These are phyloP conservation scores for Temnothorax curvispinosus DNA, from an alignment of 1,140 invertebrate genomes.

Conservation along the genomic window DNA sequence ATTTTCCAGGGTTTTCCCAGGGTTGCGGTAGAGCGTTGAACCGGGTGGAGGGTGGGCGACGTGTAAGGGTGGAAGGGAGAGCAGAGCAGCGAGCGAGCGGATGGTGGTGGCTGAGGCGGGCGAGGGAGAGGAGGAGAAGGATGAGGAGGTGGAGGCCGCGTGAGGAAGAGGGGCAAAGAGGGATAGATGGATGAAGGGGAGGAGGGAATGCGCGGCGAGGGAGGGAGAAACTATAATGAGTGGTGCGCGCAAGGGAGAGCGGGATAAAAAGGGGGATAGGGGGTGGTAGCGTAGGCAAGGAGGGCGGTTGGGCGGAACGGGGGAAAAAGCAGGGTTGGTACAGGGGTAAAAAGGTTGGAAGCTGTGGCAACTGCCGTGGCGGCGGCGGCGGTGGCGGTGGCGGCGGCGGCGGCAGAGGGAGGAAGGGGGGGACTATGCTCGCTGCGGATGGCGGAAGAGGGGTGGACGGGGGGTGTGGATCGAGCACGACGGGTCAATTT, in stretches of 20 bases:
- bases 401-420: slow-evolving; percentile 45
- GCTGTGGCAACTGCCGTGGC: slow-evolving; percentile 76
- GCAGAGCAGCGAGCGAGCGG: slow-evolving; percentile 52
- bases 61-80: slow-evolving; percentile 72
- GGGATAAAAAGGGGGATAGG: slow-evolving; percentile 74
- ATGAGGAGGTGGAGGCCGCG: slow-evolving; percentile 47
- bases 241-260: slow-evolving; percentile 80
- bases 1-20: slow-evolving; percentile 86
- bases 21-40: slow-evolving; percentile 81
- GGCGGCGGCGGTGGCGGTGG: neutral
- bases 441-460: slow-evolving; percentile 57
- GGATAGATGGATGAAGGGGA: slow-evolving; percentile 41
- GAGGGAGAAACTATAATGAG: slow-evolving; percentile 82
- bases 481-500: slow-evolving; percentile 79
- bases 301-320: slow-evolving; percentile 60
- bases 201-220: slow-evolving; percentile 47
- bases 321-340: slow-evolving; percentile 67
- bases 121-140: slow-evolving; percentile 46
- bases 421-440: slow-evolving; percentile 44
- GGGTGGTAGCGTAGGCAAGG: slow-evolving; percentile 39
- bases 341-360: slow-evolving; percentile 83
- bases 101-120: slow-evolving; percentile 61
- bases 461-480: slow-evolving; percentile 65
- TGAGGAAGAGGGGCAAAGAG: slow-evolving; percentile 55
- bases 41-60: slow-evolving; percentile 70